These are phyloP conservation scores for Lepisosteus osseus DNA, from an alignment of 2,113 vertebrate genomes.

Conservation along the genomic window DNA sequence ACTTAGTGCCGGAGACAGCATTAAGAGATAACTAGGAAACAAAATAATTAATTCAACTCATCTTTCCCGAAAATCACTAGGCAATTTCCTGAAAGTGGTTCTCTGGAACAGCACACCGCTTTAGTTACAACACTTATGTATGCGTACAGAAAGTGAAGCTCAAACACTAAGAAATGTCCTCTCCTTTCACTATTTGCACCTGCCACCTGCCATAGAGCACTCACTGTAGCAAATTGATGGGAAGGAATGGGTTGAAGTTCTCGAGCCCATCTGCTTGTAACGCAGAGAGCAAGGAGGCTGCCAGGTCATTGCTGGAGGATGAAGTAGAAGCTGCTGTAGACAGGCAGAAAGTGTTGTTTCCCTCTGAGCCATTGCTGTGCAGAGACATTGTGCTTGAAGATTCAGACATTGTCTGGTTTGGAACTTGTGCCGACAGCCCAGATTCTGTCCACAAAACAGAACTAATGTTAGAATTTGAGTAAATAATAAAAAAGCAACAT, in stretches of 20 bases:
- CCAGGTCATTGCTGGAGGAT: slow-evolving; percentile 68
- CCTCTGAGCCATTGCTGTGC: slow-evolving; percentile 69
- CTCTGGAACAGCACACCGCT: no score
- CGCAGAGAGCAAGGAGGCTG: slow-evolving; percentile 60
- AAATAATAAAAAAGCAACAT: no score
- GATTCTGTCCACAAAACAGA: slow-evolving; percentile 40
- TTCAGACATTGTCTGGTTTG: slow-evolving; percentile 65
- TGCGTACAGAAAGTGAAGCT: no score
- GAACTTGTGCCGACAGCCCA: slow-evolving; percentile 34
- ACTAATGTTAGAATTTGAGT: background rate
- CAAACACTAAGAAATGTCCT: background rate
- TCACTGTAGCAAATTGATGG: slow-evolving; percentile 75
- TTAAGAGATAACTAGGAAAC: no score
- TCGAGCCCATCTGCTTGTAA: slow-evolving; percentile 65
- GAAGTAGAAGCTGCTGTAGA: slow-evolving; percentile 65
- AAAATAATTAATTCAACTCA: no score
- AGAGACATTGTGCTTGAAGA: slow-evolving; percentile 73
- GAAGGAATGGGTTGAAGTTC: slow-evolving; percentile 70
- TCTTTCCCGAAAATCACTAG: no score
- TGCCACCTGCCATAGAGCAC: slow-evolving; percentile 33
- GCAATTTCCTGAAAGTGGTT: no score
- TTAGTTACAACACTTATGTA: no score
- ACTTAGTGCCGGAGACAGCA: no score
- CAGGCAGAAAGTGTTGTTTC: slow-evolving; percentile 64
- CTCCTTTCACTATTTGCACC: background rate